phyloP scores from a whole-genome alignment of 2,113 vertebrate species.

The Bombycilla garrulus region DNA sequence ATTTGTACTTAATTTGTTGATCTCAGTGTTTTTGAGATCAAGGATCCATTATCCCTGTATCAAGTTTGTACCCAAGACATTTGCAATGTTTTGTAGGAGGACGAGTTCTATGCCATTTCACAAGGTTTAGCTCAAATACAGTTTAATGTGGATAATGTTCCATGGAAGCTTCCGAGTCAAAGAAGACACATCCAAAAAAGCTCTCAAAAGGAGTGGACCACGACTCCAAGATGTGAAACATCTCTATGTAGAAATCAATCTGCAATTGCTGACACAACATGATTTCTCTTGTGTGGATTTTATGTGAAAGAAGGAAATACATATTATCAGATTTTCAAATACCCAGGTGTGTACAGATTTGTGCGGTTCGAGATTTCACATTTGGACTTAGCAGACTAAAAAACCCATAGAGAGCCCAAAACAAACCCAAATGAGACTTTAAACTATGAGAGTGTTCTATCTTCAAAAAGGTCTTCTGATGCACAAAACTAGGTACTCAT shows the following conservation, averaged over 20 bases:
- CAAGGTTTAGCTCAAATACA: not conserved
- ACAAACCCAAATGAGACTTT: not conserved
- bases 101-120: not conserved
- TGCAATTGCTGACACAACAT: not conserved
- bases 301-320: not conserved
- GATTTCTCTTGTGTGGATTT: not conserved
- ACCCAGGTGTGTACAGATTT: not conserved
- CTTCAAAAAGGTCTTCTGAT: not conserved
- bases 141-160: not conserved
- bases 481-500: accelerated
- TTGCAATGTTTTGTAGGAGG: not conserved
- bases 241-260: not conserved
- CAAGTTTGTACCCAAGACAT: not conserved
- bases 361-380: not conserved
- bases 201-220: accelerated
- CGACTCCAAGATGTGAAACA: not conserved
- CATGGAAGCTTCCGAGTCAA: not conserved
- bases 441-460: not conserved
- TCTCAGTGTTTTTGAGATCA: not conserved
- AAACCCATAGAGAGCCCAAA: not conserved
- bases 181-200: accelerated
- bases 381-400: not conserved
- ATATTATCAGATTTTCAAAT: not conserved
- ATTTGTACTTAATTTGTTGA: not conserved
- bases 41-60: not conserved